Percentiles rank a stretch among this genome's conserved stretches.
These are phyloP conservation scores for Heliconius hortense DNA, from an alignment of 2,888 invertebrate species.

Conservation along the genomic window DNA sequence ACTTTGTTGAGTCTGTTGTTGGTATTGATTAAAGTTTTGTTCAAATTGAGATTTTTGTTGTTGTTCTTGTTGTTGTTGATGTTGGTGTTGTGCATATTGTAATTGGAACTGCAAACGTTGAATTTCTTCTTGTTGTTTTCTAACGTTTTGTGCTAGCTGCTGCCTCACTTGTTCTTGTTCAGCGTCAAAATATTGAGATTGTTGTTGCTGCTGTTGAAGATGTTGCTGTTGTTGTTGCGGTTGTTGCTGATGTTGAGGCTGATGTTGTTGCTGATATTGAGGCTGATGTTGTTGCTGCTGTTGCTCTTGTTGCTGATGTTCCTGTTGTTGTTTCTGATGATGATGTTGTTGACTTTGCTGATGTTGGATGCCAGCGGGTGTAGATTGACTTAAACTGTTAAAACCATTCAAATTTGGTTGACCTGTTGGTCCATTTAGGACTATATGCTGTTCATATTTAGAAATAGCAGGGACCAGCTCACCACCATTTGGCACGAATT, in stretches of 20 bases:
- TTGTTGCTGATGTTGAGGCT: slow-evolving; percentile 41
- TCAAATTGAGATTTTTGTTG: slow-evolving; percentile 57
- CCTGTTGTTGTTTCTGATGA: slow-evolving; percentile 45
- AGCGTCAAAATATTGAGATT: slow-evolving; percentile 65
- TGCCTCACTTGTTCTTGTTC: slow-evolving; percentile 71
- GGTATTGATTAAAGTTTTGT: slow-evolving; percentile 51
- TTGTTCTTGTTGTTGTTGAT: slow-evolving; percentile 58
- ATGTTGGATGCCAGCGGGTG: slow-evolving; percentile 41
- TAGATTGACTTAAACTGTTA: slow-evolving; percentile 52
- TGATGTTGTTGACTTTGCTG: slow-evolving; percentile 55
- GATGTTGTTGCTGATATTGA: slow-evolving; percentile 54
- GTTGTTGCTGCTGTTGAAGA: slow-evolving; percentile 47
- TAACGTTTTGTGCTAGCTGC: slow-evolving; percentile 73
- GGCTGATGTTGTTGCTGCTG: slow-evolving; percentile 48
- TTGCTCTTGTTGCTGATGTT: slow-evolving; percentile 47
- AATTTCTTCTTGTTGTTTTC: slow-evolving; percentile 80
- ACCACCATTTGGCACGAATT: slow-evolving; percentile 84
- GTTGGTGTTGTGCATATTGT: slow-evolving; percentile 66
- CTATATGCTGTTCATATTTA: slow-evolving; percentile 90
- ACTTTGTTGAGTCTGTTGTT: slow-evolving; percentile 62
- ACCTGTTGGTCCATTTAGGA: slow-evolving; percentile 73
- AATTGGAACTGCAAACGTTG: slow-evolving; percentile 73
- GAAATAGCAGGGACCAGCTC: slow-evolving; percentile 89
- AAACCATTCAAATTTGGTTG: slow-evolving; percentile 59
- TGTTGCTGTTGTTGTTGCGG: slow-evolving; percentile 48